Conservation (phyloP, 1,140 invertebrate genomes). For the Meteorus sp. region DNA sequence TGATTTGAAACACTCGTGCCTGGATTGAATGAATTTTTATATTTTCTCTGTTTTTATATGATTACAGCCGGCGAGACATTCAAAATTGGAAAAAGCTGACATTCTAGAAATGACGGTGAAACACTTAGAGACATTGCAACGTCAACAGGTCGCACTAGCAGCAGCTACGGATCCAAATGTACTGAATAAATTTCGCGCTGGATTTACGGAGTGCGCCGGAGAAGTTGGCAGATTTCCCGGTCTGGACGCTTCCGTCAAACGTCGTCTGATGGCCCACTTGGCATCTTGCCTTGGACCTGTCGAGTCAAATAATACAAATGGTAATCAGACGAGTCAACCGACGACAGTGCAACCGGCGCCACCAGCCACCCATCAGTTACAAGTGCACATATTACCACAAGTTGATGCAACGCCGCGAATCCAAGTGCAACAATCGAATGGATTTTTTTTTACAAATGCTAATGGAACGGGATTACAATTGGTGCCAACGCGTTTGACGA, state of each 20-base stretch:
- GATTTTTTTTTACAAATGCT: conserved; percentile 57
- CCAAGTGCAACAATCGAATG: conserved; percentile 57
- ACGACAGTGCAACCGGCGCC: conserved; percentile 43
- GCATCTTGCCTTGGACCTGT: conserved; percentile 65
- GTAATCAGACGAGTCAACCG: conserved; percentile 53
- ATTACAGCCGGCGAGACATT: conserved; percentile 83
- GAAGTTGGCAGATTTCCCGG: conserved; percentile 80
- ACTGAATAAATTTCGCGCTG: conserved; percentile 82
- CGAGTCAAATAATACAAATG: conserved; percentile 36
- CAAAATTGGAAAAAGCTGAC: conserved; percentile 95
- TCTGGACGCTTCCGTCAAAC: conserved; percentile 70
- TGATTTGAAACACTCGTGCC: too few species aligned
- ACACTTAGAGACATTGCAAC: conserved; percentile 81
- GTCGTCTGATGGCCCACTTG: conserved; percentile 73
- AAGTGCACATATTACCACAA: conserved; percentile 55
- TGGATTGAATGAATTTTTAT: too few species aligned
- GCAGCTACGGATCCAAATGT: conserved; percentile 77
- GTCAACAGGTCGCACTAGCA: conserved; percentile 72
- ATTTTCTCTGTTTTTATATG: conserved; percentile 35
- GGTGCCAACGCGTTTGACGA: conserved; percentile 65
- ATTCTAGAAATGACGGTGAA: conserved; percentile 97
- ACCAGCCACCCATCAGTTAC: conserved; percentile 51
- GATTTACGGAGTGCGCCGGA: conserved; percentile 84
- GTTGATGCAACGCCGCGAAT: conserved; percentile 50
- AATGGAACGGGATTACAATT: conserved; percentile 61